Evolutionary conservation across 2,797 vertebrate genomes (phyloP).

Genomic region (Tympanoctomys barrerae): DNA sequence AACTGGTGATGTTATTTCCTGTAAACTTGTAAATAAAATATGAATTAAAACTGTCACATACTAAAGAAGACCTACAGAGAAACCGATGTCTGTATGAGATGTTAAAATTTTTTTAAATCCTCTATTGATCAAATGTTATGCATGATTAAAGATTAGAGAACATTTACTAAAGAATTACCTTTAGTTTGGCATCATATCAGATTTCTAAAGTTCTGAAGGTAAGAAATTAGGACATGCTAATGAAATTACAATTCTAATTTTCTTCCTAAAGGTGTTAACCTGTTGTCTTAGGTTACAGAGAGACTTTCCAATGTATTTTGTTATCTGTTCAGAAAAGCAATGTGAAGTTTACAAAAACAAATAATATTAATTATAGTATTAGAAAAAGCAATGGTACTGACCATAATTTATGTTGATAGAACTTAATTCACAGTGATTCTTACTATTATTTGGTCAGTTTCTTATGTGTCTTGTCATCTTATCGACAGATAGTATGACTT

Average conservation of each 20-base stretch:
- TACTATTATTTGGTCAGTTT: conserved; percentile 39
- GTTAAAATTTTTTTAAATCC: conserved; percentile 5
- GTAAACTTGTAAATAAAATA: not conserved
- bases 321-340: conserved; percentile 30
- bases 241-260: conserved; percentile 34
- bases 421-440: conserved; percentile 51
- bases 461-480: not conserved
- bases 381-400: not conserved
- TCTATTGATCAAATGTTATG: not conserved
- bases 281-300: conserved; percentile 28
- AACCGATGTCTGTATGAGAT: not conserved
- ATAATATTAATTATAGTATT: not conserved
- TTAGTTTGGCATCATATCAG: not conserved
- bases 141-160: not conserved
- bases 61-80: not conserved
- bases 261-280: conserved; percentile 25
- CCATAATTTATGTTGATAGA: not conserved
- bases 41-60: not conserved
- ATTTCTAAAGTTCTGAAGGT: not conserved
- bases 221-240: not conserved
- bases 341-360: conserved; percentile 19
- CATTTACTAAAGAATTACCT: not conserved
- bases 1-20: not conserved
- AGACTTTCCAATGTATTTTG: not conserved
- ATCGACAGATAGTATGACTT: conserved; percentile 55